phyloP scores from a whole-genome alignment of 2,113 vertebrate genomes.

The Myrmecobius fasciatus region DNA sequence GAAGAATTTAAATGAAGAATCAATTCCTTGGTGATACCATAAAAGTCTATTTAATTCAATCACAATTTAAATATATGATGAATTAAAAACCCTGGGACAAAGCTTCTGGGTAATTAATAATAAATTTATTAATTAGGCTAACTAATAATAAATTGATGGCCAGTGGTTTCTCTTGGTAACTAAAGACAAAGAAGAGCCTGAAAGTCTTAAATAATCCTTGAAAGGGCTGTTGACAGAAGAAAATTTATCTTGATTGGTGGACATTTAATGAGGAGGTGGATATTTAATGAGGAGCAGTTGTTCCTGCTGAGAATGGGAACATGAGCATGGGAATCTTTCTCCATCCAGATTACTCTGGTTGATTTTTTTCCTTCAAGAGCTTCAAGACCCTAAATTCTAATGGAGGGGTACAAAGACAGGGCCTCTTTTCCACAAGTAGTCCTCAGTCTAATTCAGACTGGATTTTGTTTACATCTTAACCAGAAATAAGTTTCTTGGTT shows the following conservation, averaged over 20 bases:
- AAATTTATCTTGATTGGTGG: background rate
- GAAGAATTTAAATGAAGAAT: background rate
- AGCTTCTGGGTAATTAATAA: background rate
- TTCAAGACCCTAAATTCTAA: background rate
- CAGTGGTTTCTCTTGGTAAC: background rate
- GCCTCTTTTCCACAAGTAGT: background rate
- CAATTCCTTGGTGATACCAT: background rate
- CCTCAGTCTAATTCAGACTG: background rate
- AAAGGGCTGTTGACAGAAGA: background rate
- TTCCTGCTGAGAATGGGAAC: background rate
- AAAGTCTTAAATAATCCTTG: background rate
- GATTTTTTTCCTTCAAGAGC: background rate
- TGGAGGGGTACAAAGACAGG: background rate
- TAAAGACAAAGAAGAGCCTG: background rate
- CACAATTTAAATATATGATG: background rate
- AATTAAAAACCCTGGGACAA: background rate
- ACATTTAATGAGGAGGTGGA: background rate
- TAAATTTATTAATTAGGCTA: background rate
- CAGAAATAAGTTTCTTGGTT: background rate
- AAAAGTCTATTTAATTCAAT: background rate
- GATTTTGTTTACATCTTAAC: background rate
- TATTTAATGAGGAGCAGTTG: background rate
- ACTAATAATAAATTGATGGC: background rate
- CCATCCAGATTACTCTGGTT: background rate
- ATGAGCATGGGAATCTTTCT: background rate